A percentile compares a stretch with the other conserved stretches of the same genome.
Conservation (phyloP, 2,888 invertebrate species). For the Leptinotarsa haldemani region DNA sequence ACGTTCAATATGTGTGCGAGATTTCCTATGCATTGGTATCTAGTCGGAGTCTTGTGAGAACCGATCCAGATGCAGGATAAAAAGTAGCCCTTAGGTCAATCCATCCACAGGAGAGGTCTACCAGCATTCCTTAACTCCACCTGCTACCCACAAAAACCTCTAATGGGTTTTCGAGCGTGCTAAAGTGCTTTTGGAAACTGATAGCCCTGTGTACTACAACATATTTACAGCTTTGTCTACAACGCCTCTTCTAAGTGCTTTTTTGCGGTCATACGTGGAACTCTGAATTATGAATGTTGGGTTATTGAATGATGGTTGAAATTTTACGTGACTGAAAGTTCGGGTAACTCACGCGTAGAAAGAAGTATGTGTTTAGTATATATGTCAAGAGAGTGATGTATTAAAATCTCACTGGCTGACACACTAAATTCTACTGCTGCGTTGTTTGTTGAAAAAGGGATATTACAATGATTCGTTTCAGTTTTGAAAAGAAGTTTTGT, state of each 20-base stretch:
- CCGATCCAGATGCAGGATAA: constrained; percentile 56
- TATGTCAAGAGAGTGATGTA: no score
- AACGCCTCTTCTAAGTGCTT: constrained; percentile 47
- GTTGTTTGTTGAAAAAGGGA: no score
- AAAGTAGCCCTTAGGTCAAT: constrained; percentile 59
- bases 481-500: no score
- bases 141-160: constrained; percentile 58
- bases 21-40: constrained; percentile 46
- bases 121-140: constrained; percentile 57
- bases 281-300: constrained; percentile 31
- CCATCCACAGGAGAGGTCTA: constrained; percentile 52
- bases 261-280: constrained; percentile 35
- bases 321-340: background rate
- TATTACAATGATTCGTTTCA: no score
- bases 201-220: constrained; percentile 49
- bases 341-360: no score
- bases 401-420: no score
- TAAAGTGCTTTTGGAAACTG: constrained; percentile 49
- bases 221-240: constrained; percentile 50
- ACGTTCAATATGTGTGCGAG: constrained; percentile 39
- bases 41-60: constrained; percentile 47
- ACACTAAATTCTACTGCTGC: no score
- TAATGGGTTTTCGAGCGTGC: constrained; percentile 60
- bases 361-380: no score
- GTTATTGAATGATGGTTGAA: constrained; percentile 2